Conservation (phyloP, 2,888 invertebrate genomes). For the Drosophila leonis region DNA sequence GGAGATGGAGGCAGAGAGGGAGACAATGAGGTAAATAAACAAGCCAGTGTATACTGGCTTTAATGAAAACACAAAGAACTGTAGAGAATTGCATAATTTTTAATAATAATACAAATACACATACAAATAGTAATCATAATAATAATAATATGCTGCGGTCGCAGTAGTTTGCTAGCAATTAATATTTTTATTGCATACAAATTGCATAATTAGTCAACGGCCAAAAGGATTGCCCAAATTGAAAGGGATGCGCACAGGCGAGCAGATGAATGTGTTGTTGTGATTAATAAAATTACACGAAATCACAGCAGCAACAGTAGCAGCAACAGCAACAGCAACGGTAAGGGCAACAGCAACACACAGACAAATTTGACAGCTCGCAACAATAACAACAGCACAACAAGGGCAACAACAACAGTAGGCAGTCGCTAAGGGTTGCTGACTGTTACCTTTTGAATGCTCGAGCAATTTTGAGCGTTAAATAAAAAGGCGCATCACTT, state of each 20-base stretch:
- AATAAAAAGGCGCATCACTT: constrained; percentile 79
- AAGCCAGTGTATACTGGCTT: constrained; percentile 48
- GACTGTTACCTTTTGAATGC: constrained; percentile 55
- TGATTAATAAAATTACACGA: constrained; percentile 80
- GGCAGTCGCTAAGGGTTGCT: constrained; percentile 58
- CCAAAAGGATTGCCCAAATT: constrained; percentile 21
- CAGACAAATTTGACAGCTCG: constrained; percentile 72
- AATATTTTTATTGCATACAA: constrained; percentile 80
- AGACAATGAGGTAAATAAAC: constrained; percentile 56
- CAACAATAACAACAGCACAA: constrained; percentile 65
- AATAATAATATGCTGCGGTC: constrained; percentile 29
- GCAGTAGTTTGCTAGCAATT: constrained; percentile 57
- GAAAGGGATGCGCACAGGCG: constrained; percentile 40
- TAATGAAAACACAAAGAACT: constrained; percentile 49
- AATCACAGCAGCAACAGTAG: constrained; percentile 53
- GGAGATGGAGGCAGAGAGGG: not conserved
- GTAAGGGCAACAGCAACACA: constrained; percentile 35
- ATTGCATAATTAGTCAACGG: constrained; percentile 81
- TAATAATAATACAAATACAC: constrained; percentile 22
- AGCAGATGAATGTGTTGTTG: constrained; percentile 74
- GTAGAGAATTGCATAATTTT: constrained; percentile 34
- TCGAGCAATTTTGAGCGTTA: constrained; percentile 53
- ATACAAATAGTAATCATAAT: not conserved
- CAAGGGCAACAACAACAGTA: constrained; percentile 42
- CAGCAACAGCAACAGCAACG: constrained; percentile 10